phyloP scores from a whole-genome alignment of 2,888 invertebrate species.

The Neoascia interrupta region DNA sequence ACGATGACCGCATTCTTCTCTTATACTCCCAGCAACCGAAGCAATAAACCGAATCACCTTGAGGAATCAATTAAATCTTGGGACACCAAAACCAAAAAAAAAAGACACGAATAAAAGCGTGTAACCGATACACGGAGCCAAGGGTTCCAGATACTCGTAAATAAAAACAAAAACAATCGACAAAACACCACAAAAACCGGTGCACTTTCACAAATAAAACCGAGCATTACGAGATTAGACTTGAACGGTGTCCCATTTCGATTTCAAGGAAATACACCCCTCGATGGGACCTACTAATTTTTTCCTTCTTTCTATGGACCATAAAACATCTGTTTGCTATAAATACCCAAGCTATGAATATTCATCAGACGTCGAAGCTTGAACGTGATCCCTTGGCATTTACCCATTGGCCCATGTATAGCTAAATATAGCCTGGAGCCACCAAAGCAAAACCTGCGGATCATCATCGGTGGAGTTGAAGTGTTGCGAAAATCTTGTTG shows the following conservation, averaged over 20 bases:
- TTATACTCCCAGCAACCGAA: background rate
- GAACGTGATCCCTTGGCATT: conserved; percentile 54
- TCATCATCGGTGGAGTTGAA: background rate
- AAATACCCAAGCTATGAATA: conserved; percentile 8
- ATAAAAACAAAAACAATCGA: background rate
- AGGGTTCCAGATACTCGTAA: conserved; percentile 6
- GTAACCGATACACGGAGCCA: conserved; percentile 23
- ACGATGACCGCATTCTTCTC: conserved; percentile 2
- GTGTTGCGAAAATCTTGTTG: background rate
- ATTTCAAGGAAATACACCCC: conserved; percentile 28
- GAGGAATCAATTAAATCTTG: conserved; percentile 45
- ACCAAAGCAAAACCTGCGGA: background rate
- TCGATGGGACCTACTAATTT: background rate
- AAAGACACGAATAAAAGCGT: background rate
- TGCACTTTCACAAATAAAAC: conserved; percentile 41
- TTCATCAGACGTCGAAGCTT: conserved; percentile 17
- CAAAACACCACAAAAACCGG: conserved; percentile 1
- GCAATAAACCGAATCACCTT: conserved; percentile 39
- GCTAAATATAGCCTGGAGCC: background rate
- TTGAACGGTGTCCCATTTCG: background rate
- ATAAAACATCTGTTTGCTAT: no score
- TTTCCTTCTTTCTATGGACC: background rate
- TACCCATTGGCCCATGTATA: conserved; percentile 19
- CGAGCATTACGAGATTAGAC: background rate
- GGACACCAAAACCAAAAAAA: background rate